Percentiles rank a stretch among this genome's conserved stretches.
phyloP scores from a whole-genome alignment of 2,888 invertebrate species.

The Perdita meconis region DNA sequence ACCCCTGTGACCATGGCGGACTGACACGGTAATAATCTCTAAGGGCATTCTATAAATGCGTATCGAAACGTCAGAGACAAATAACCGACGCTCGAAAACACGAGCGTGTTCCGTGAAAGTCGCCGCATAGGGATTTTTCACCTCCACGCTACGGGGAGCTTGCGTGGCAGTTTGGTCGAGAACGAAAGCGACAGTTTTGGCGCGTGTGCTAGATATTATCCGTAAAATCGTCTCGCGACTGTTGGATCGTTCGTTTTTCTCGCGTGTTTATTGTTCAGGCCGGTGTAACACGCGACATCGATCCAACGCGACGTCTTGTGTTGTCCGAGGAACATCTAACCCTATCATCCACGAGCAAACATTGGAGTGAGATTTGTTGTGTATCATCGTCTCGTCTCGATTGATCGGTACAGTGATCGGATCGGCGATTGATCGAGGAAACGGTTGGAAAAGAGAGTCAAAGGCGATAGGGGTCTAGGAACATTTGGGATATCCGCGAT shows the following conservation, averaged over 20 bases:
- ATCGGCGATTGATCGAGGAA: background rate
- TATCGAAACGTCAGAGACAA: slow-evolving; percentile 29
- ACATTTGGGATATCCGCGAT: slow-evolving; percentile 58
- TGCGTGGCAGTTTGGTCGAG: slow-evolving; percentile 58
- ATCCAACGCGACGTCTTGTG: background rate
- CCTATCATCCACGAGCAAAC: slow-evolving; percentile 26
- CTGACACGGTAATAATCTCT: slow-evolving; percentile 49
- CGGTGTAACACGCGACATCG: background rate
- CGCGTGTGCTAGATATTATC: slow-evolving; percentile 49
- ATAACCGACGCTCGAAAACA: slow-evolving; percentile 31
- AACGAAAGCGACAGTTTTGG: slow-evolving; percentile 60
- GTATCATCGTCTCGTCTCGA: background rate
- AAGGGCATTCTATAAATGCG: slow-evolving; percentile 25
- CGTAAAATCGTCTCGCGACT: background rate
- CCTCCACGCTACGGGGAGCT: slow-evolving; percentile 35
- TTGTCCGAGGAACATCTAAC: slow-evolving; percentile 17
- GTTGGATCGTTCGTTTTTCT: background rate
- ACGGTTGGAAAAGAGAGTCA: background rate
- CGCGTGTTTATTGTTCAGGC: background rate
- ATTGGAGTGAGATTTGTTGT: background rate
- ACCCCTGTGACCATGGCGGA: slow-evolving; percentile 70
- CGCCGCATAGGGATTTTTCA: slow-evolving; percentile 49
- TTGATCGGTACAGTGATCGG: background rate
- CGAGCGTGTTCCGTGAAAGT: slow-evolving; percentile 28
- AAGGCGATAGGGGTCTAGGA: slow-evolving; percentile 53